These are phyloP conservation scores for Emydoidea blandingii DNA, from an alignment of 2,797 vertebrate species.

Conservation along the genomic window DNA sequence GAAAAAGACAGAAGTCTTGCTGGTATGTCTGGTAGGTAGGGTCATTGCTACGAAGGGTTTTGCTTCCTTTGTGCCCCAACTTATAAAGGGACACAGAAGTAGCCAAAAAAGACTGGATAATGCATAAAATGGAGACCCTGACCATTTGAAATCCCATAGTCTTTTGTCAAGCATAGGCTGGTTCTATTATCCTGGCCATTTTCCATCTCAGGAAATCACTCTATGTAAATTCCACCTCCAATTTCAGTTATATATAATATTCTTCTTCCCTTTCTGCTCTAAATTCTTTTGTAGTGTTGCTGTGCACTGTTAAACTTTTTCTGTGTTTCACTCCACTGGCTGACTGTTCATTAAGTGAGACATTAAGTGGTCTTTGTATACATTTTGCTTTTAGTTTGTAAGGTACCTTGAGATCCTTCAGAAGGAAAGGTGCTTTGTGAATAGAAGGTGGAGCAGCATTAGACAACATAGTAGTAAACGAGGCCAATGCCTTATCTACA, in stretches of 20 bases:
- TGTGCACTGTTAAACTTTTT: neutral
- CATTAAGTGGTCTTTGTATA: neutral
- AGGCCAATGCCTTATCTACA: neutral
- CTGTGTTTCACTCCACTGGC: fast-evolving
- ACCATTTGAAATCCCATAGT: neutral
- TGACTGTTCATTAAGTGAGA: neutral
- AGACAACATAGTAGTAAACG: neutral
- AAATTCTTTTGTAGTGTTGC: fast-evolving
- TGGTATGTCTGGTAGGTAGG: neutral
- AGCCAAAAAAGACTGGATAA: neutral
- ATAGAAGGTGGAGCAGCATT: neutral
- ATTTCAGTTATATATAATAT: neutral
- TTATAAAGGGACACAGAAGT: neutral
- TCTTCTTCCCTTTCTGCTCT: neutral
- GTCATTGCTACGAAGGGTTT: neutral
- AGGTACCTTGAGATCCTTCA: neutral
- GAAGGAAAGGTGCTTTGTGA: neutral
- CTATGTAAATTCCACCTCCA: neutral
- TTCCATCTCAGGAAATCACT: neutral
- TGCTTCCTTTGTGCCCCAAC: neutral
- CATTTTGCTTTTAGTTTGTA: neutral
- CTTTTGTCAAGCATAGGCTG: neutral
- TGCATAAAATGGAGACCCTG: neutral
- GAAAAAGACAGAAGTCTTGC: too few species aligned
- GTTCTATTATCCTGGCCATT: neutral